Percentiles rank a stretch among this genome's conserved stretches.
phyloP scores from a whole-genome alignment of 1,140 invertebrate species.

The Papilio xuthus region DNA sequence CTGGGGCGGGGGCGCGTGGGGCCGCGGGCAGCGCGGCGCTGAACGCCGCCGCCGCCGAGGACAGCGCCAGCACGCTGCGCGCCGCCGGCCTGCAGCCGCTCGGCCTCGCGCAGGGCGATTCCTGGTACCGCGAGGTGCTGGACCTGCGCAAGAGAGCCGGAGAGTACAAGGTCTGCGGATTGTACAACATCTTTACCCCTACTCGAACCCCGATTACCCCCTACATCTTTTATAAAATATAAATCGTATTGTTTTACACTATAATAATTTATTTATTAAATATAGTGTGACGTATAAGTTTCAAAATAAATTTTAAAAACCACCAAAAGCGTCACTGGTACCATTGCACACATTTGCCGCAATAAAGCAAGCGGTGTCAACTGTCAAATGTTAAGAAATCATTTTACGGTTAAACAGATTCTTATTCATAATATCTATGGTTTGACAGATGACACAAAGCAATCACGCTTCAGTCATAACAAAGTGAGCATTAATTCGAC shows the following conservation, averaged over 20 bases:
- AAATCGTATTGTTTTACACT: background rate
- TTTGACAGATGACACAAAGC: slow-evolving; percentile 55
- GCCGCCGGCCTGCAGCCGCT: slow-evolving; percentile 73
- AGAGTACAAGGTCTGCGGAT: slow-evolving; percentile 91
- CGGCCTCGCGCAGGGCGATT: slow-evolving; percentile 80
- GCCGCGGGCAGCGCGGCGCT: slow-evolving; percentile 64
- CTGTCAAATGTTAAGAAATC: slow-evolving; percentile 38
- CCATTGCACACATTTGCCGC: slow-evolving; percentile 30
- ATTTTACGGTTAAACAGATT: background rate
- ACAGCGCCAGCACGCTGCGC: slow-evolving; percentile 67
- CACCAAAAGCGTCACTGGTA: slow-evolving; percentile 31
- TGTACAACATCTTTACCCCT: slow-evolving; percentile 43
- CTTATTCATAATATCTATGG: background rate
- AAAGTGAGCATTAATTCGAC: slow-evolving; percentile 73
- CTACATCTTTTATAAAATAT: slow-evolving; percentile 7
- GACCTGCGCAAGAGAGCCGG: slow-evolving; percentile 95
- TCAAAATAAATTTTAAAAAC: slow-evolving; percentile 16
- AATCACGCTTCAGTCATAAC: slow-evolving; percentile 71
- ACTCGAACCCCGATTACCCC: slow-evolving; percentile 1
- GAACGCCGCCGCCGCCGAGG: slow-evolving; percentile 59
- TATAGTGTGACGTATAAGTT: background rate
- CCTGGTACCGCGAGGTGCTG: slow-evolving; percentile 92
- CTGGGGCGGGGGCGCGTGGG: slow-evolving; percentile 58
- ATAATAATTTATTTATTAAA: background rate
- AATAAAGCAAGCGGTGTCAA: slow-evolving; percentile 33